These are phyloP conservation scores for Pheosia gnoma DNA, from an alignment of 2,888 invertebrate genomes.

Conservation along the genomic window DNA sequence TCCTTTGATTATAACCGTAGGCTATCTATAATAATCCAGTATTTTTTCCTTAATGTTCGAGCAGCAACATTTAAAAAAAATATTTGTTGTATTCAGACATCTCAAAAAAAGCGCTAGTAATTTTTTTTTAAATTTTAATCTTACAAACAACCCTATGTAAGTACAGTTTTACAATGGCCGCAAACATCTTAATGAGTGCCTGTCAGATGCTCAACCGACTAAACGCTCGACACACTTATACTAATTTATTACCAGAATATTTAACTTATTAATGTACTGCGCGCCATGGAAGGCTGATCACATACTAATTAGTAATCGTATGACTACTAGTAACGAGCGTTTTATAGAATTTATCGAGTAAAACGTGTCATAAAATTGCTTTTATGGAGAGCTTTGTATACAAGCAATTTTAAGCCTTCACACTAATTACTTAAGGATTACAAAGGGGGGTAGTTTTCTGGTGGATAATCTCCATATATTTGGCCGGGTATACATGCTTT, in stretches of 20 bases:
- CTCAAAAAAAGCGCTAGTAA: too few species aligned
- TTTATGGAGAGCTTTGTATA: neutral
- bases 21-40: too few species aligned
- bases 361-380: neutral
- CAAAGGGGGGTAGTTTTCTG: neutral
- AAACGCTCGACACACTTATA: slow-evolving; percentile 9
- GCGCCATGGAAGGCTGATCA: slow-evolving; percentile 35
- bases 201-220: neutral
- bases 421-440: neutral
- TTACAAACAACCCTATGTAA: neutral
- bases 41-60: too few species aligned
- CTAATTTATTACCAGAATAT: slow-evolving; percentile 23
- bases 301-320: slow-evolving; percentile 28
- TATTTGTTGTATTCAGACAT: too few species aligned
- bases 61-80: too few species aligned
- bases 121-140: too few species aligned
- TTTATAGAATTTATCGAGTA: slow-evolving; percentile 12
- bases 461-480: neutral
- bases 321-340: slow-evolving; percentile 25
- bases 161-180: neutral
- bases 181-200: neutral
- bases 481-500: slow-evolving; percentile 5
- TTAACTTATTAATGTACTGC: slow-evolving; percentile 31
- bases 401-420: neutral
- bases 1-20: too few species aligned